These are phyloP conservation scores for Actinostola sp. DNA, from an alignment of 92 coral and sea anemone species.

Conservation along the genomic window DNA sequence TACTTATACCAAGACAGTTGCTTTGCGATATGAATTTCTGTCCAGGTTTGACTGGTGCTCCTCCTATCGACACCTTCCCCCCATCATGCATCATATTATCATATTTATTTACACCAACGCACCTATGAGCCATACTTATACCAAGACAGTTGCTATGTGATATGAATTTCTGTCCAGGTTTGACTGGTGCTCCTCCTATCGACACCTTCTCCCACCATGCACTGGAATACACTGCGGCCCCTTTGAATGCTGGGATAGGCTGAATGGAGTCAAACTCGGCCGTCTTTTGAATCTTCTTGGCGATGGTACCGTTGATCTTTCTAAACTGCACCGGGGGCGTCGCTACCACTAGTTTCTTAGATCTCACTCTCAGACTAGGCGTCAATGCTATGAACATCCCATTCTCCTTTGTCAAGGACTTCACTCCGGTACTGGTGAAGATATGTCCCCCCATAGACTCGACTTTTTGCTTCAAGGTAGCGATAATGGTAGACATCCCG, in stretches of 20 bases:
- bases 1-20: too few species aligned
- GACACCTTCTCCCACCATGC: slow-evolving; percentile 79
- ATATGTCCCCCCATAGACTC: slow-evolving; percentile 56
- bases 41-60: too few species aligned
- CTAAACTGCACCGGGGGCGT: slow-evolving; percentile 61
- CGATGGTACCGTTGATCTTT: slow-evolving; percentile 55
- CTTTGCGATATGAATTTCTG: too few species aligned
- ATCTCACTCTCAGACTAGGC: slow-evolving; percentile 36
- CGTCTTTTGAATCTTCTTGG: slow-evolving; percentile 53
- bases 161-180: slow-evolving; percentile 76
- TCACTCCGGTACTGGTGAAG: slow-evolving; percentile 53
- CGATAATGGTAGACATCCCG: slow-evolving; percentile 72
- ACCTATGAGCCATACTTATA: slow-evolving; percentile 79
- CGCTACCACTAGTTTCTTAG: slow-evolving; percentile 65
- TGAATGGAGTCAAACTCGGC: slow-evolving; percentile 72
- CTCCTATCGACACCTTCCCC: too few species aligned
- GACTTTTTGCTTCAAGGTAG: slow-evolving; percentile 48
- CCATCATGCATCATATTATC: too few species aligned
- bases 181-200: slow-evolving; percentile 47
- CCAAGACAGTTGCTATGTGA: slow-evolving; percentile 83
- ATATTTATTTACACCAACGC: background rate
- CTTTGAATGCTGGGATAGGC: slow-evolving; percentile 80
- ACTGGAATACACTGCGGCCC: slow-evolving; percentile 73
- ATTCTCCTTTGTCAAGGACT: slow-evolving; percentile 38
- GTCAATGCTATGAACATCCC: slow-evolving; percentile 47